phyloP scores from a whole-genome alignment of 2,797 vertebrate species.

The Xyrichtys novacula region DNA sequence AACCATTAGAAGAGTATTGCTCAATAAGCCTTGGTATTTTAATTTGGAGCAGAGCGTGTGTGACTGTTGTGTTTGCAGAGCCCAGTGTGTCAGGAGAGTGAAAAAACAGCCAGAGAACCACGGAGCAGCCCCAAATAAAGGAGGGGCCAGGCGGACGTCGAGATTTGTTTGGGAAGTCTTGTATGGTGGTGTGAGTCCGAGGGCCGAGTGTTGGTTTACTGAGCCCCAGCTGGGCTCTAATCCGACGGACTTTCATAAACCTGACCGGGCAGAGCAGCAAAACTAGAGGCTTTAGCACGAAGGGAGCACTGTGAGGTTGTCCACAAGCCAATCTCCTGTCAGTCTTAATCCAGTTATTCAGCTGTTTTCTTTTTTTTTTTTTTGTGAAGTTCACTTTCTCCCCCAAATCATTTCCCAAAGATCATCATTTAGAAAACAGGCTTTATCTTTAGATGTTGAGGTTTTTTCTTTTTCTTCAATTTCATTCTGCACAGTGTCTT shows the following conservation, averaged over 20 bases:
- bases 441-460: conserved; percentile 1
- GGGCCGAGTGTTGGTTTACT: conserved; percentile 70
- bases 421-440: conserved; percentile 34
- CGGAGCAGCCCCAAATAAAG: conserved; percentile 41
- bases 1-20: conserved; percentile 82
- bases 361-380: conserved; percentile 66
- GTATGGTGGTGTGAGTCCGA: conserved; percentile 67
- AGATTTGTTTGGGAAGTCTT: conserved; percentile 71
- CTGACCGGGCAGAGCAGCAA: conserved; percentile 64
- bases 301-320: conserved; percentile 51
- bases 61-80: conserved; percentile 30
- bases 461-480: conserved; percentile 28
- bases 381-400: conserved; percentile 44
- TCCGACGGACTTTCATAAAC: conserved; percentile 76
- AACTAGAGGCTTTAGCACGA: conserved; percentile 64
- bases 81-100: conserved; percentile 22
- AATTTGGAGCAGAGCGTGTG: conserved; percentile 72
- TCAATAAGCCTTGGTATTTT: conserved; percentile 81
- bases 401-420: conserved; percentile 54
- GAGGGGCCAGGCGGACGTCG: conserved; percentile 45
- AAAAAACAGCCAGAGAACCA: conserved; percentile 30
- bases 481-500: conserved; percentile 20
- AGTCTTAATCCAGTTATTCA: conserved; percentile 65
- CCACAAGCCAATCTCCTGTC: conserved; percentile 63
- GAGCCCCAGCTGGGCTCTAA: conserved; percentile 77